These are phyloP conservation scores for Takifugu ocellatus DNA, from an alignment of 2,797 vertebrate genomes.

Conservation along the genomic window DNA sequence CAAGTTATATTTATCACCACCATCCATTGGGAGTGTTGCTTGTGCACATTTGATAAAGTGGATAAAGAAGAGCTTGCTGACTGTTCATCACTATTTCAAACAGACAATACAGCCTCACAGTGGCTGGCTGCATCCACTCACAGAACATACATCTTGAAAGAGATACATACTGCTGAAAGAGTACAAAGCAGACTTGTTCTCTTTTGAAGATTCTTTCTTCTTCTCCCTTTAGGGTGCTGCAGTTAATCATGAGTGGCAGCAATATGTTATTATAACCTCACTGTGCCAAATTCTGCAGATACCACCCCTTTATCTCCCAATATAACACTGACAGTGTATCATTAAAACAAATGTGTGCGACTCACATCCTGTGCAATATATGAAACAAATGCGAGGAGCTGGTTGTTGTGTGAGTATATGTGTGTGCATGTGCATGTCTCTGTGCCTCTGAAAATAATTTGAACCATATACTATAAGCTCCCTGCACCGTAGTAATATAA, in stretches of 20 bases:
- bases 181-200: constrained; percentile 55
- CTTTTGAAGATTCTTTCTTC: constrained; percentile 20
- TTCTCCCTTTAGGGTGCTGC: constrained; percentile 39
- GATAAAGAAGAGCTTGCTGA: too few relatives aligned
- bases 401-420: constrained; percentile 21
- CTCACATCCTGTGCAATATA: constrained; percentile 72
- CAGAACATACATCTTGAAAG: too few relatives aligned
- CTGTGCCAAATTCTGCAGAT: constrained; percentile 33
- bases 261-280: constrained; percentile 57
- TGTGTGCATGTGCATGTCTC: constrained; percentile 2
- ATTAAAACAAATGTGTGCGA: constrained; percentile 69
- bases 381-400: constrained; percentile 67
- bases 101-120: too few relatives aligned
- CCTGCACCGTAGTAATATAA: constrained; percentile 38
- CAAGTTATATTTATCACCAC: too few relatives aligned
- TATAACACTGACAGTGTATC: constrained; percentile 58
- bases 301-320: constrained; percentile 24
- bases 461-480: constrained; percentile 53
- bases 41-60: too few relatives aligned
- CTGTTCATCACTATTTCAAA: too few relatives aligned
- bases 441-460: constrained; percentile 53
- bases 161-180: constrained; percentile 12
- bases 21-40: too few relatives aligned
- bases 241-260: constrained; percentile 53
- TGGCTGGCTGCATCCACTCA: too few relatives aligned